These are phyloP conservation scores for Enteromius radiatus DNA, from an alignment of 2,797 vertebrate species.

Conservation along the genomic window DNA sequence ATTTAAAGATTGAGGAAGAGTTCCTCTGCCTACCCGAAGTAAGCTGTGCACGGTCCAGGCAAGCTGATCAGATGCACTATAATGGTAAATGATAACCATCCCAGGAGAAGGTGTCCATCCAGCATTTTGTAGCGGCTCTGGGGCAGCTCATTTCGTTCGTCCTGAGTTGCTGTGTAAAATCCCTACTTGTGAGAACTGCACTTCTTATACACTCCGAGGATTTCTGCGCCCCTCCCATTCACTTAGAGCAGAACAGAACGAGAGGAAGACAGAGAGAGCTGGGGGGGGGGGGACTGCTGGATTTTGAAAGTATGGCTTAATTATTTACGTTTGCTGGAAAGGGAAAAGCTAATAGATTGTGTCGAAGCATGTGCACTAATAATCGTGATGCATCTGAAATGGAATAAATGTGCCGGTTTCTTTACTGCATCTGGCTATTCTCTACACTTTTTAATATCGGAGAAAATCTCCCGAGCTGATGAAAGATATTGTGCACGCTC, in stretches of 20 bases:
- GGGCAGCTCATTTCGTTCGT: slow-evolving; percentile 97
- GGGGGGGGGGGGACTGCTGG: slow-evolving; percentile 49
- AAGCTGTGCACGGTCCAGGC: slow-evolving; percentile 87
- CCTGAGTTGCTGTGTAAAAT: slow-evolving; percentile 86
- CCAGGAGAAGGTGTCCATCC: slow-evolving; percentile 94
- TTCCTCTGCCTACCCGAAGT: slow-evolving; percentile 87
- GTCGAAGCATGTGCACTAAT: neutral
- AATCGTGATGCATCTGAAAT: neutral
- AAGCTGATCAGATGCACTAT: slow-evolving; percentile 82
- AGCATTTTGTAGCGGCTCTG: slow-evolving; percentile 98
- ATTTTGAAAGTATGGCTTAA: slow-evolving; percentile 34
- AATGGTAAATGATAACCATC: slow-evolving; percentile 90
- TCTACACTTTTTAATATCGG: slow-evolving; percentile 4
- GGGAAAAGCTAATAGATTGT: neutral
- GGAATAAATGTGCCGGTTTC: neutral
- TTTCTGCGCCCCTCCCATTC: slow-evolving; percentile 78
- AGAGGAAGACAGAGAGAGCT: slow-evolving; percentile 38
- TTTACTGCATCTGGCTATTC: neutral
- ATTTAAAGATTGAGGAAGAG: slow-evolving; percentile 7
- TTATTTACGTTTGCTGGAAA: slow-evolving; percentile 29
- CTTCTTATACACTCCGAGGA: slow-evolving; percentile 83
- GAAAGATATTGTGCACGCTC: slow-evolving; percentile 19
- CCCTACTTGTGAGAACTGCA: slow-evolving; percentile 78
- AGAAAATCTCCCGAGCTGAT: neutral
- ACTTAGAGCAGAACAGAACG: slow-evolving; percentile 52